A percentile compares a stretch with the other conserved stretches of the same genome.
phyloP scores from a whole-genome alignment of 1,140 invertebrate genomes.

The Aporrectodea caliginosa region DNA sequence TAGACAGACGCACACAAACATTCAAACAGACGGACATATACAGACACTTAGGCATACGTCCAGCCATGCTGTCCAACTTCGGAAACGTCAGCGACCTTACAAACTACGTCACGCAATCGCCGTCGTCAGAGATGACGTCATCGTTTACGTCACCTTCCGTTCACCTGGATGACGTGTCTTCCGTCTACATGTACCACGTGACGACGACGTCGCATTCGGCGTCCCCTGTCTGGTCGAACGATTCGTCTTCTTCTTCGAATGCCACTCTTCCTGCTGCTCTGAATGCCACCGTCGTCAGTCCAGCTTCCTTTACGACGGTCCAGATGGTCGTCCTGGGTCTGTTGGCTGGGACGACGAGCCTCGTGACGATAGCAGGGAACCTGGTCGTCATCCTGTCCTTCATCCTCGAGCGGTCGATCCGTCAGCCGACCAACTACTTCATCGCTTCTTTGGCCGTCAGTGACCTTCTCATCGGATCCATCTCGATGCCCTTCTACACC shows the following conservation, averaged over 20 bases:
- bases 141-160: background rate
- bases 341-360: slow-evolving; percentile 22
- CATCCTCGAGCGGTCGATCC: slow-evolving; percentile 90
- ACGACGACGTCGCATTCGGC: background rate
- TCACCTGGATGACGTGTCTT: background rate
- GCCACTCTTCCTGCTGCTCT: background rate
- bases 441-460: slow-evolving; percentile 96
- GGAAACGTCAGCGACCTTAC: no score
- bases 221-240: no score
- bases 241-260: background rate
- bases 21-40: background rate
- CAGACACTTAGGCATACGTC: background rate
- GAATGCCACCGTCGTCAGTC: background rate
- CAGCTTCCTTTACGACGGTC: background rate
- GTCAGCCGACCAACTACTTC: slow-evolving; percentile 99
- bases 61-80: background rate
- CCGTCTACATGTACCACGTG: no score
- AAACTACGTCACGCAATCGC: background rate
- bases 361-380: slow-evolving; percentile 67
- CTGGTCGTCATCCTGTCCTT: slow-evolving; percentile 93
- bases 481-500: slow-evolving; percentile 88
- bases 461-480: slow-evolving; percentile 90
- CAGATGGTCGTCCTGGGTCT: slow-evolving; percentile 13
- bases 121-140: background rate
- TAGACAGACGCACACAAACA: no score